Percentiles rank a stretch among this genome's conserved stretches.
Conservation (phyloP, 2,888 invertebrate genomes). For the Drosophila histrio region DNA sequence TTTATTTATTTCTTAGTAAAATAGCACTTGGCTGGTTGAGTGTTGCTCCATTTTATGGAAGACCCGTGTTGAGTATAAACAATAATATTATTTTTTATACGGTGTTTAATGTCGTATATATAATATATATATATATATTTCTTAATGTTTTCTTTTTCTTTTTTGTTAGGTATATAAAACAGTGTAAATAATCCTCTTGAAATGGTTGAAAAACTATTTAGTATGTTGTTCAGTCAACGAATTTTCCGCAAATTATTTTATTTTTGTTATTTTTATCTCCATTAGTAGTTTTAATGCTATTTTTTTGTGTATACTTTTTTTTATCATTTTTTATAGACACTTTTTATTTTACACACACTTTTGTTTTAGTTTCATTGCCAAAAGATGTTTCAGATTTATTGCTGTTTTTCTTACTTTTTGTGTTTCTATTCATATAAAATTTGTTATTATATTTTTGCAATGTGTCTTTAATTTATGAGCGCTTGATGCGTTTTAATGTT, state of each 20-base stretch:
- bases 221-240: conserved; percentile 1
- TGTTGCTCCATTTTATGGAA: conserved; percentile 36
- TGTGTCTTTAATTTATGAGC: conserved; percentile 12
- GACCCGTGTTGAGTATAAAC: conserved; percentile 54
- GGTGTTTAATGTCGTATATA: conserved; percentile 31
- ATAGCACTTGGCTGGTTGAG: conserved; percentile 14
- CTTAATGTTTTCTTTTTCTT: conserved; percentile 3
- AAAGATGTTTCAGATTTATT: conserved; percentile 44
- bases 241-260: neutral
- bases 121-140: conserved; percentile 2
- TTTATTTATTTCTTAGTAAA: conserved; percentile 21
- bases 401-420: conserved; percentile 6
- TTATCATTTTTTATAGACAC: conserved; percentile 5
- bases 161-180: conserved; percentile 4
- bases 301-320: conserved; percentile 5
- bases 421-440: conserved; percentile 12
- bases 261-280: neutral
- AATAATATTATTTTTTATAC: conserved; percentile 36
- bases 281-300: conserved; percentile 1
- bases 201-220: neutral
- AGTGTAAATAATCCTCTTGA: conserved; percentile 25
- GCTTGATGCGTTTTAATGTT: conserved; percentile 4
- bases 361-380: conserved; percentile 21
- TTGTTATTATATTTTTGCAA: conserved; percentile 11
- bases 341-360: conserved; percentile 21